Evolutionary conservation across 2,797 vertebrate genomes (phyloP), one percentile per base, ranked within the genome.

Genomic region (Peromyscus attwateri): DNA sequence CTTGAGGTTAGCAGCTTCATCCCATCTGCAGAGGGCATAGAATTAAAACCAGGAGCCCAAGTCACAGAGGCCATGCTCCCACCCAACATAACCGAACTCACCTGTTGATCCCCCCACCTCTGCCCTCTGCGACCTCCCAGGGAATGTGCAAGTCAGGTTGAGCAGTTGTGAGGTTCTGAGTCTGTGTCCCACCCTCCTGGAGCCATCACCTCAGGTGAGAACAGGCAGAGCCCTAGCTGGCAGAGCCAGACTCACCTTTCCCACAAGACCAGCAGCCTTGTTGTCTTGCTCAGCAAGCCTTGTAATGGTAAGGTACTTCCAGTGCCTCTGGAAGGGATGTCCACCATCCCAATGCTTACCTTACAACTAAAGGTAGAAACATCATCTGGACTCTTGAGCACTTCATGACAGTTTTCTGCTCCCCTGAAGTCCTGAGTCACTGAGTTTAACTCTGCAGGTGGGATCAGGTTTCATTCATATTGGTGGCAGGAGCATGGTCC

Each of bases 51-150:
- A 11, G 21, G 43, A 64, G 3, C 64, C 29, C 62, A 79, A 57
- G 43, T 64, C 25, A 16, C 40, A 46, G 52, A 0, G 29, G 13
- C 34, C 27, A 6, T 5, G 40, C 12, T 49, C 57, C 34, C 21
- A 4, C 14, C 71, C 25, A 34, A 23, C 31, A 25, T 16, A 37
- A 17, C 92, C 37, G 55, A 17, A 49, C 64, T 40, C 21, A 0
- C 0, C 0, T 52, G 55, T 62, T 29, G 52, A 31, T 25, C 31
- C 27, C 17, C 2, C 0, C 0, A 9, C 2, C 13, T 17, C 49
- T 0, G 27, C 73, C 52, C 68, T 6, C 57, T 8, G 2, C 1
- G 11, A 25, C 9, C 5, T 80, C 87, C 55, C 6, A 37, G 37
- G n/a, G 52, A 17, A 31, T 11, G 29, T 31, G 0, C n/a, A 8